Conservation (phyloP, 2,797 vertebrate genomes). For the Crax fasciolata region DNA sequence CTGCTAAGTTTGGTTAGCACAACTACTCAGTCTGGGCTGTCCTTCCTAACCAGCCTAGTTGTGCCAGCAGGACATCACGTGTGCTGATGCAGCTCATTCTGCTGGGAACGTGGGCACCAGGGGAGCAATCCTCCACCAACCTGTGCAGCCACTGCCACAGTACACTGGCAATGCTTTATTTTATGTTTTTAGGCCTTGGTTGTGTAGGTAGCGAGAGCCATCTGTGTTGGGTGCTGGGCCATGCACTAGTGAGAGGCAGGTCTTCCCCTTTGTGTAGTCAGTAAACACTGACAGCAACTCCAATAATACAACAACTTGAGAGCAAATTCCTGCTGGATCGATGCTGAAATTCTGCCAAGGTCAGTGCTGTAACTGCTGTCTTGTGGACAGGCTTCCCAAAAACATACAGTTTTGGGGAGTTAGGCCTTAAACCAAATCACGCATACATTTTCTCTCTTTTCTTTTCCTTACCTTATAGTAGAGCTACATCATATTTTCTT, state of each 20-base stretch:
- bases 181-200: neutral
- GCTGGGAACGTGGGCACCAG: neutral
- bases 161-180: neutral
- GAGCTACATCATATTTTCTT: neutral
- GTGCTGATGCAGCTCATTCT: neutral
- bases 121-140: neutral
- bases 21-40: rapidly evolving
- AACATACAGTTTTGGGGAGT: neutral
- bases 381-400: neutral
- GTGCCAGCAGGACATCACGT: neutral
- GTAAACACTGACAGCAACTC: too few relatives aligned
- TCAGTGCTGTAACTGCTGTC: neutral
- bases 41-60: neutral
- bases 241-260: neutral
- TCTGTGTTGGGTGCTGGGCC: neutral
- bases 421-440: neutral
- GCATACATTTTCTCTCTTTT: neutral
- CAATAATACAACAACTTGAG: neutral
- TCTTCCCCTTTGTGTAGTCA: neutral
- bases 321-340: neutral
- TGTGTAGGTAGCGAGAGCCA: neutral
- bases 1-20: neutral
- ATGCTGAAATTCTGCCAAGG: neutral
- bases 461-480: neutral
- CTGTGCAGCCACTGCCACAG: neutral